Percentiles rank a stretch among this genome's conserved stretches.
These are phyloP conservation scores for Callorhinus ursinus DNA, from an alignment of 2,113 vertebrate species.

Conservation along the genomic window DNA sequence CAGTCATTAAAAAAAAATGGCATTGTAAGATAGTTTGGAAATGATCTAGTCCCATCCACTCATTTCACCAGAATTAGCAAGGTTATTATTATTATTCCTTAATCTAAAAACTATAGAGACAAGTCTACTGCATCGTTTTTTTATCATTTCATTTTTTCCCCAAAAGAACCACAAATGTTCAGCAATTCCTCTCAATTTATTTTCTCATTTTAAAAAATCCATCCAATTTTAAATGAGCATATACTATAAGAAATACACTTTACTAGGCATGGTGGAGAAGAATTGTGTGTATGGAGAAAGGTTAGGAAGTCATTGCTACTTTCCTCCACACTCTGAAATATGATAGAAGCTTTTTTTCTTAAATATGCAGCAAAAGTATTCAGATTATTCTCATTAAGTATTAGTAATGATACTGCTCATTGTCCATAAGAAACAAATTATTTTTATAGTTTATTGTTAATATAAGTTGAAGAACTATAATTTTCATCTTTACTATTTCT, in stretches of 20 bases:
- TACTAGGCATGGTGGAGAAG: not conserved
- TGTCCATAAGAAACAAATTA: not conserved
- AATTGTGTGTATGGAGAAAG: not conserved
- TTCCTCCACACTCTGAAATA: not conserved
- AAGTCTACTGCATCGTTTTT: not conserved
- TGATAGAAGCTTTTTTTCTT: not conserved
- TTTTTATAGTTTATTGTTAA: not conserved
- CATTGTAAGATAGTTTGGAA: not conserved
- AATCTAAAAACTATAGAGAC: not conserved
- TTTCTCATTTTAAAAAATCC: not conserved
- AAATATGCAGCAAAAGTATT: not conserved
- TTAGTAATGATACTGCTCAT: not conserved
- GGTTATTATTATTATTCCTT: not conserved
- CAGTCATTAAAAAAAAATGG: not conserved
- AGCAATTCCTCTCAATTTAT: not conserved
- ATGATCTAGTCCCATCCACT: not conserved
- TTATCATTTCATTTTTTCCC: not conserved
- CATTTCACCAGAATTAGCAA: not conserved
- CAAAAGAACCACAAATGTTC: not conserved
- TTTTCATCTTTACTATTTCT: not conserved
- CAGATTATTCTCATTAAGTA: not conserved
- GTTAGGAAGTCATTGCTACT: not conserved
- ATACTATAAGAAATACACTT: not conserved
- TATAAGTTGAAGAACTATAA: not conserved
- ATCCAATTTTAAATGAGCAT: not conserved